These are phyloP conservation scores for Triplophysa tibetana DNA, from an alignment of 2,113 vertebrate species.

Conservation along the genomic window DNA sequence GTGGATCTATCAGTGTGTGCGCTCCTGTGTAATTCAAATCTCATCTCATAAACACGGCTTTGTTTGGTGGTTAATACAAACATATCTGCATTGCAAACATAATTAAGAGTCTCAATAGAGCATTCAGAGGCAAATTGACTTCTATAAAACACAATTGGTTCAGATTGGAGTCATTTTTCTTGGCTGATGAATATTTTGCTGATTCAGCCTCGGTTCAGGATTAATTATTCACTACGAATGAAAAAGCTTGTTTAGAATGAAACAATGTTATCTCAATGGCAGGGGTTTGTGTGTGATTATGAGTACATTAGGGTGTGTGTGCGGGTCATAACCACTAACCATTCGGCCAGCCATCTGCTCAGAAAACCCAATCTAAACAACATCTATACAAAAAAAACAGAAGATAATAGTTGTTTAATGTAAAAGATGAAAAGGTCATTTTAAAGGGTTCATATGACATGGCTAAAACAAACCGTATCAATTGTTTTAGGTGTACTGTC, in stretches of 20 bases:
- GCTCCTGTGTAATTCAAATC: neutral
- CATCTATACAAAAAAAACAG: too few relatives aligned
- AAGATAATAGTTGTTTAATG: too few relatives aligned
- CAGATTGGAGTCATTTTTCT: neutral
- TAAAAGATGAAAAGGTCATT: conserved; percentile 45
- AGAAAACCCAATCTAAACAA: neutral
- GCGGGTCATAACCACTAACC: neutral
- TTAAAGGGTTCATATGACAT: too few relatives aligned
- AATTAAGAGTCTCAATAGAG: neutral
- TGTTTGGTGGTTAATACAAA: neutral
- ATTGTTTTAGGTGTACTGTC: too few relatives aligned
- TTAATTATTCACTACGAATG: neutral
- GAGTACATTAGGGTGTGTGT: conserved; percentile 30
- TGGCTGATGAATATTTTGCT: neutral
- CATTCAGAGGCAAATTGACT: neutral
- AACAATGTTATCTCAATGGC: neutral
- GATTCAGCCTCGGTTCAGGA: neutral
- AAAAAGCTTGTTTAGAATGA: neutral
- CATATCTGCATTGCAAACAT: neutral
- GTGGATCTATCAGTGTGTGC: neutral
- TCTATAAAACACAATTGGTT: neutral
- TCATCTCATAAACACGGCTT: neutral
- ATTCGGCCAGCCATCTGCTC: neutral
- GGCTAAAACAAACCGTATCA: too few relatives aligned
- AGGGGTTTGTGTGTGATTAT: neutral